Conservation (phyloP, 2,797 vertebrate species). For the Phrynocephalus forsythii region DNA sequence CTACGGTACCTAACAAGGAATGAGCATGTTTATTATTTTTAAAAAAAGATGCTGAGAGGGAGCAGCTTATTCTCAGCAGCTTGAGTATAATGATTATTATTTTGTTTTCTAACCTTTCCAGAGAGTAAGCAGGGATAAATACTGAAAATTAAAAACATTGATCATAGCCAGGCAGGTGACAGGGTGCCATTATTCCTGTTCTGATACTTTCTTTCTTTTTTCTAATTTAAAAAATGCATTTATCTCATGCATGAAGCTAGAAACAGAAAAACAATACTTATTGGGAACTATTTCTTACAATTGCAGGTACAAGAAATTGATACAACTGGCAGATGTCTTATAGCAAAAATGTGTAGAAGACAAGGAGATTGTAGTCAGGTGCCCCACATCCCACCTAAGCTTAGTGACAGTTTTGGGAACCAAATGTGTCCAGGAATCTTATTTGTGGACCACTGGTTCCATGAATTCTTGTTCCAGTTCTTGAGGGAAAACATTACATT, state of each 20-base stretch:
- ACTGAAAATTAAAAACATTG: slow-evolving; percentile 66
- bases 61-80: slow-evolving; percentile 49
- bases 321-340: background rate
- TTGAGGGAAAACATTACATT: background rate
- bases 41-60: slow-evolving; percentile 46
- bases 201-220: slow-evolving; percentile 3
- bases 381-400: background rate
- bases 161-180: slow-evolving; percentile 49
- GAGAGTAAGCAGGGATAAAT: slow-evolving; percentile 55
- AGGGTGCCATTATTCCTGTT: slow-evolving; percentile 41
- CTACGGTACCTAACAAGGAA: slow-evolving; percentile 20
- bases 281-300: slow-evolving; percentile 20
- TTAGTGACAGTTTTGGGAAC: background rate
- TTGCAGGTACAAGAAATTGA: background rate
- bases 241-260: background rate
- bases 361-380: background rate
- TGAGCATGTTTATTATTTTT: slow-evolving; percentile 49
- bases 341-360: background rate
- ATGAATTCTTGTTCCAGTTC: background rate
- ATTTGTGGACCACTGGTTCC: background rate
- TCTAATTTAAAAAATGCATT: slow-evolving; percentile 12
- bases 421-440: background rate
- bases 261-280: background rate
- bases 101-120: slow-evolving; percentile 66
- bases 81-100: slow-evolving; percentile 65